Base-by-base conservation (phyloP, 2,797 vertebrate species). In the Neoniphon sammara region DNA sequence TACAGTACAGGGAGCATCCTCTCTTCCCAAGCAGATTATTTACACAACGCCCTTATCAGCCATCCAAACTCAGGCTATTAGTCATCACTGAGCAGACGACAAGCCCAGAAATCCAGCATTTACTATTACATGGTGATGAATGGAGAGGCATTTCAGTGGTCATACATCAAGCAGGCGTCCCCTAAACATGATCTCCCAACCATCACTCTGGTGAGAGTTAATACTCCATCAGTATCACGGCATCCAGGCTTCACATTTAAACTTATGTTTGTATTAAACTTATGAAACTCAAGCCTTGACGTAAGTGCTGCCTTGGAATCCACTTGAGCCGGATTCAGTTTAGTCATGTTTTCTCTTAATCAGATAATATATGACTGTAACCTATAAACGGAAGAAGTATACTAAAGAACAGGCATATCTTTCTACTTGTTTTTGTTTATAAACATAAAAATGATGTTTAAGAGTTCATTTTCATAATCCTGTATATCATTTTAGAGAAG, bases 51-150 rank as follows among this genome's bases (percentile, higher is more conserved):
- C 92, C 95, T 95, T 96, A 96, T 97, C 96, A 95, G 93, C 85
- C 89, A 84, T 94, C 95, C 95, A 92, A 94, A 94, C 91, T 93
- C 92, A 87, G 92, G 94, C 94, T 94, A 97, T 98, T 97, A 95
- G 95, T 98, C 97, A 97, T 95, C 94, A 93, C 92, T 93, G 95
- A 95, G 94, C 91, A 94, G 93, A 95, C 92, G 95, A 96, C 95
- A 96, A 94, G 95, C 91, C 93, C 90, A 93, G 94, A 95, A 95
- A 95, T 94, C 93, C 94, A 95, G 93, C 93, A 94, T 95, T 96
- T 96, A 96, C 96, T 96, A 95, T 95, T 95, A 95, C 95, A 95
- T 93, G 90, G 93, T 97, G 96, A 98, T 95, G 94, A 95, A 97
- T 97, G 94, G 93, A 94, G 94, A 95, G 93, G 89, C 91, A 93